Evolutionary conservation across 2,113 vertebrate species (phyloP).

Genomic region (Lagenorhynchus albirostris): DNA sequence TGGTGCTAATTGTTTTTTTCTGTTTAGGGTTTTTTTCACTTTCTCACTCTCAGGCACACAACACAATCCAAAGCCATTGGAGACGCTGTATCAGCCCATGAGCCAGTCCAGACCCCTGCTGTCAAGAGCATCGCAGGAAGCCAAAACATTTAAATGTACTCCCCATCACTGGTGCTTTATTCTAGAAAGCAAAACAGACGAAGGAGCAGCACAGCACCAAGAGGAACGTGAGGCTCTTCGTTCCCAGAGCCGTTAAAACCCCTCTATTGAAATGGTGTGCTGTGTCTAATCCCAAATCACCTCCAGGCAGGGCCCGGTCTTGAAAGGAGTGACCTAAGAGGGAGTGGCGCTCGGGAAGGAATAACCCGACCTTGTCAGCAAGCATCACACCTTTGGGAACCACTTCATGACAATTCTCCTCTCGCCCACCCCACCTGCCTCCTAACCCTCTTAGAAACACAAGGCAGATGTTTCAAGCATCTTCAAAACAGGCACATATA

Average conservation of each 20-base stretch:
- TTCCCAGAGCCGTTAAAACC: neutral
- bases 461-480: neutral
- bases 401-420: neutral
- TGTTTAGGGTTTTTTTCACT: no score
- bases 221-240: neutral
- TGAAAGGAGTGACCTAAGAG: neutral
- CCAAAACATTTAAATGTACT: neutral
- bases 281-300: accelerated
- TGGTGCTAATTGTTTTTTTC: no score
- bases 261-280: no score
- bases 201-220: neutral
- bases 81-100: accelerated
- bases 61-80: neutral
- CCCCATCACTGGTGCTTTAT: neutral
- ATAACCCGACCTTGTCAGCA: neutral
- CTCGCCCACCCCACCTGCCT: accelerated
- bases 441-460: accelerated
- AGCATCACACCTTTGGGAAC: neutral
- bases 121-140: neutral
- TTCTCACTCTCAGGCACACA: neutral
- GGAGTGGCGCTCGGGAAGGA: neutral
- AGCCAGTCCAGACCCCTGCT: neutral
- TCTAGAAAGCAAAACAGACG: neutral
- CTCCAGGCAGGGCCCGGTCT: no score
- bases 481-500: neutral